phyloP scores from a whole-genome alignment of 1,140 invertebrate genomes.

The Drosophila murphyi region DNA sequence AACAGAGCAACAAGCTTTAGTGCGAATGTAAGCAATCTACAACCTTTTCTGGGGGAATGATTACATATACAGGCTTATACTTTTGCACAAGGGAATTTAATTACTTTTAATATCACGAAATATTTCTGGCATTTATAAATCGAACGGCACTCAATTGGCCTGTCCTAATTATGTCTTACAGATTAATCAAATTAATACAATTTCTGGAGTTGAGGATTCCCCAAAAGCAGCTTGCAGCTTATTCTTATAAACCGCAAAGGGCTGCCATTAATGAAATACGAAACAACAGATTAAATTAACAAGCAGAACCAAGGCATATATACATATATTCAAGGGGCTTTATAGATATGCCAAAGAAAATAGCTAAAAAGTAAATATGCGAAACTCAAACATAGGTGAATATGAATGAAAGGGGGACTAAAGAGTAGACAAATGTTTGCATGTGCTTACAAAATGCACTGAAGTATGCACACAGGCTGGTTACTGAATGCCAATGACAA shows the following conservation, averaged over 20 bases:
- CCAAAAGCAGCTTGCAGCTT: too few relatives aligned
- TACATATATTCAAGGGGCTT: not conserved
- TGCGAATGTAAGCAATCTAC: too few relatives aligned
- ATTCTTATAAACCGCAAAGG: not conserved
- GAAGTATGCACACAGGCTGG: conserved; percentile 36
- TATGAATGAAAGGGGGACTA: conserved; percentile 12
- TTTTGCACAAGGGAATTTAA: too few relatives aligned
- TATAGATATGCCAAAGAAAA: conserved; percentile 18
- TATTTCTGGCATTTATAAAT: too few relatives aligned
- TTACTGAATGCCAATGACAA: conserved; percentile 78
- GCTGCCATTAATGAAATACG: not conserved
- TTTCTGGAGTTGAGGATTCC: not conserved
- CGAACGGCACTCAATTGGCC: too few relatives aligned
- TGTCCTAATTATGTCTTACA: too few relatives aligned
- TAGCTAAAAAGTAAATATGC: conserved; percentile 25
- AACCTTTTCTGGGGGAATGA: too few relatives aligned
- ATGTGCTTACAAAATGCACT: conserved; percentile 40
- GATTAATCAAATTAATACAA: too few relatives aligned
- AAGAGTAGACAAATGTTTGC: conserved; percentile 46
- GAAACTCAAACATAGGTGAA: conserved; percentile 35
- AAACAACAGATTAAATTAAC: conserved; percentile 34
- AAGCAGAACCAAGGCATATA: conserved; percentile 10
- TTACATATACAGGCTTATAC: too few relatives aligned
- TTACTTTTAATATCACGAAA: too few relatives aligned
- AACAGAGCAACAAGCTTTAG: too few relatives aligned